These are phyloP conservation scores for Drosophila pseudotakahashii DNA, from an alignment of 2,888 invertebrate species.

Conservation along the genomic window DNA sequence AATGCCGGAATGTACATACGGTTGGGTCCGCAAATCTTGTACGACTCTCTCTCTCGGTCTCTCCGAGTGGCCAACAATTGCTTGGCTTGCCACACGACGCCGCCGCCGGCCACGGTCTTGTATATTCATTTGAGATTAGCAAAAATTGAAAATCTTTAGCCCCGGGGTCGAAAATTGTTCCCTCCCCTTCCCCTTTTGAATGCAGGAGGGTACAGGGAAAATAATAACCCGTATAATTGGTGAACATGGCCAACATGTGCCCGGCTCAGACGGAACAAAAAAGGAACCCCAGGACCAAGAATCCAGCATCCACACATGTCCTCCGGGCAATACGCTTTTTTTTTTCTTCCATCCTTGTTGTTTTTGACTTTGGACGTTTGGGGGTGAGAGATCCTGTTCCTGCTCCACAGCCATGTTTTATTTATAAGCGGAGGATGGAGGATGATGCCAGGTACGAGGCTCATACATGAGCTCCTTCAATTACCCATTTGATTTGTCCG, in stretches of 20 bases:
- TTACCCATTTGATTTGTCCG: constrained; percentile 52
- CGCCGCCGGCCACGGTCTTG: constrained; percentile 66
- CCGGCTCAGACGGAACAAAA: constrained; percentile 21
- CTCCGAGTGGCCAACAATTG: constrained; percentile 42
- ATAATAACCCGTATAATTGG: constrained; percentile 77
- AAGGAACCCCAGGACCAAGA: constrained; percentile 8
- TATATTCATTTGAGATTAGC: constrained; percentile 78
- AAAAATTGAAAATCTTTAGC: constrained; percentile 79
- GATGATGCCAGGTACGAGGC: constrained; percentile 15
- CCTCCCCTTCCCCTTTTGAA: constrained; percentile 7
- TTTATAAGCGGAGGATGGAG: constrained; percentile 56
- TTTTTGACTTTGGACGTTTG: constrained; percentile 31
- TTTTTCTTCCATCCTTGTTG: constrained; percentile 20
- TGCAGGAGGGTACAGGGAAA: constrained; percentile 28
- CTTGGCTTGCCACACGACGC: constrained; percentile 54
- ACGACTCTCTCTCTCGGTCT: not conserved
- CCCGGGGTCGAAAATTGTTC: constrained; percentile 53
- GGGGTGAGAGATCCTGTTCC: constrained; percentile 40
- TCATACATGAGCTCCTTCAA: constrained; percentile 35
- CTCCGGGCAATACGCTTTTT: constrained; percentile 38
- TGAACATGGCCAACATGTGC: constrained; percentile 61
- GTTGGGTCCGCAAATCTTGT: constrained; percentile 32
- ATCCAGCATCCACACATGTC: constrained; percentile 27
- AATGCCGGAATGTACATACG: constrained; percentile 19
- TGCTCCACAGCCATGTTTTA: constrained; percentile 62